phyloP scores from a whole-genome alignment of 2,888 invertebrate genomes.

The Heliconius hortense region DNA sequence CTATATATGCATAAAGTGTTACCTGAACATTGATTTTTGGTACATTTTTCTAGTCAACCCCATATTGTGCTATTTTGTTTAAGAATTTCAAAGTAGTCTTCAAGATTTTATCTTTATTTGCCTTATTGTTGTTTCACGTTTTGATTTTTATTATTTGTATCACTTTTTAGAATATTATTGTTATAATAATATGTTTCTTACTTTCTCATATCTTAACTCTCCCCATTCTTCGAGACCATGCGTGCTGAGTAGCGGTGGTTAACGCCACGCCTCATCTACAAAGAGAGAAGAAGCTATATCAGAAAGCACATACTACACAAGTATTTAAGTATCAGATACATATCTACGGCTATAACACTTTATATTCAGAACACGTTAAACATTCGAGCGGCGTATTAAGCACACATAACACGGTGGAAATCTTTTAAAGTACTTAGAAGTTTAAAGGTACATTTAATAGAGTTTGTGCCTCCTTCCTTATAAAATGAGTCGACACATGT shows the following conservation, averaged over 20 bases:
- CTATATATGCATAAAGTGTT: conserved; percentile 62
- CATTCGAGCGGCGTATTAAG: conserved; percentile 31
- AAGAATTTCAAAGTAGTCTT: conserved; percentile 34
- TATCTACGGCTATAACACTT: background rate
- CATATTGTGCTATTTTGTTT: conserved; percentile 41
- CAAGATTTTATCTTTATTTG: background rate
- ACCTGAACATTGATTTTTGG: conserved; percentile 67
- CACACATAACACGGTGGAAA: conserved; percentile 34
- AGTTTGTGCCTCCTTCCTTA: conserved; percentile 33
- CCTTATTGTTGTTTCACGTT: too few relatives aligned
- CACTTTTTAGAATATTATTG: background rate
- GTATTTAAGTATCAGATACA: background rate
- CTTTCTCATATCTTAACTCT: too few relatives aligned
- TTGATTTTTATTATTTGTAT: too few relatives aligned
- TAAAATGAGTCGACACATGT: conserved; percentile 66
- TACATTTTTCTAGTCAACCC: conserved; percentile 45
- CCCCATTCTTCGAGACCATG: too few relatives aligned
- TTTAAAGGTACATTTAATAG: conserved; percentile 51
- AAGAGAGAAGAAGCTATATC: too few relatives aligned
- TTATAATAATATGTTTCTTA: too few relatives aligned
- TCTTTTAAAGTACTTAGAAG: conserved; percentile 48
- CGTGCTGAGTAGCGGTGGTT: too few relatives aligned
- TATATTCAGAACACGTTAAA: conserved; percentile 17
- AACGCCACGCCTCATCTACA: too few relatives aligned
- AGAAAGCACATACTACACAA: background rate